Evolutionary conservation across 2,113 vertebrate species (phyloP), one percentile per base, ranked within the genome.

Genomic region (Tympanuchus pallidicinctus): DNA sequence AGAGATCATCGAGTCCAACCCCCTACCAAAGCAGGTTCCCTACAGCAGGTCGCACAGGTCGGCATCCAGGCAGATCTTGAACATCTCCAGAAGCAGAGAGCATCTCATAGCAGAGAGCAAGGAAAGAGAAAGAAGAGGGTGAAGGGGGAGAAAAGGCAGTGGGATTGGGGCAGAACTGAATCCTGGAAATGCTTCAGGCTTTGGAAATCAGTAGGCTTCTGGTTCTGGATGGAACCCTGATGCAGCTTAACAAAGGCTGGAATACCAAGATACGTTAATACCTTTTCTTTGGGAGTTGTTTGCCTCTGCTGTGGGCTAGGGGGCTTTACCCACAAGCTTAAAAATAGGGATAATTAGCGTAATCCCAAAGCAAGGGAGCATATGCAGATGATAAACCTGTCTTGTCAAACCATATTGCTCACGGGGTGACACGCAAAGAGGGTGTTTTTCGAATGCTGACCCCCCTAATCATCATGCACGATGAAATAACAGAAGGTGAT

Each of bases 111-210:
- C 18, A 18, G 36, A 82, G 92, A 94, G 92, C 27, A 77, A 76
- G 75, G 71, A 78, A 75, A 83, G 80, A 69, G 88, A 81, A 83
- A 10, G 2, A 56, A 74, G 10, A 20, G 36, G 10, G 10, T 32
- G 36, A 14, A 25, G 12, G 6, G 24, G 5, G 1, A 0, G 10
- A 21, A 17, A 56, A 48, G 50, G 0, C 82, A 91, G 65, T 65
- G 92, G 87, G 59, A 48, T 16, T 84, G 84, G 69, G 89, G 76
- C 80, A 74, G 90, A 92, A 65, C 64, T 93, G 82, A 69, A 59
- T 89, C 64, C 81, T 97, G 96, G 96, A 96, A 94, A 78, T 72
- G 28, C n/a, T 96, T 95, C 94, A 96, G 90, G 36, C 69, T 79
- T 78, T 92, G 92, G 80, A 92, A 95, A 93, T 80, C 9, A 1